These are phyloP conservation scores for Musca vetustissima DNA, from an alignment of 1,140 invertebrate species.

Conservation along the genomic window DNA sequence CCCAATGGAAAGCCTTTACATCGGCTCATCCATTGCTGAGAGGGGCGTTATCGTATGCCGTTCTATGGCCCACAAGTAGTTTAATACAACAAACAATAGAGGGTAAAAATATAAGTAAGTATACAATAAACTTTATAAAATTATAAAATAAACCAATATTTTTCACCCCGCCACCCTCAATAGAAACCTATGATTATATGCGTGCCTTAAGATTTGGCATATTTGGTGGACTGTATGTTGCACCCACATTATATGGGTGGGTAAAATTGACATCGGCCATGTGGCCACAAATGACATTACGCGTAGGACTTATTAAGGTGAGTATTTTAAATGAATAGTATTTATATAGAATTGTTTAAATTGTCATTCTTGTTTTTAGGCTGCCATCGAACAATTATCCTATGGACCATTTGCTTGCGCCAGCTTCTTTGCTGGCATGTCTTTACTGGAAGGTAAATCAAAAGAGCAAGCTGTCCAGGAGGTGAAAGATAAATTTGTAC, in stretches of 20 bases:
- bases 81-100: constrained; percentile 64
- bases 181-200: constrained; percentile 60
- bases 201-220: constrained; percentile 67
- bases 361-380: constrained; percentile 59
- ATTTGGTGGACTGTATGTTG: constrained; percentile 70
- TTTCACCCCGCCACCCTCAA: background rate
- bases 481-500: constrained; percentile 74
- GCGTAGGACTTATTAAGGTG: constrained; percentile 70
- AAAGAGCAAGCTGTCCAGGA: constrained; percentile 68
- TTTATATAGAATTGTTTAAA: constrained; percentile 25
- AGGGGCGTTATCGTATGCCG: constrained; percentile 72
- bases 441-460: constrained; percentile 72
- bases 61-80: constrained; percentile 71
- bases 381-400: constrained; percentile 76
- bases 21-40: constrained; percentile 55
- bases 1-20: constrained; percentile 26
- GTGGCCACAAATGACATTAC: constrained; percentile 66
- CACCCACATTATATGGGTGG: constrained; percentile 73
- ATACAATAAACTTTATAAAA: background rate
- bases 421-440: constrained; percentile 82
- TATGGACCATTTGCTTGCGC: constrained; percentile 79
- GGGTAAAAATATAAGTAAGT: constrained; percentile 50
- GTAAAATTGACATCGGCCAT: constrained; percentile 64
- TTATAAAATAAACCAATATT: background rate
- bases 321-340: constrained; percentile 29